These are phyloP conservation scores for Diplazon laetatorius DNA, from an alignment of 2,888 invertebrate genomes.

Conservation along the genomic window DNA sequence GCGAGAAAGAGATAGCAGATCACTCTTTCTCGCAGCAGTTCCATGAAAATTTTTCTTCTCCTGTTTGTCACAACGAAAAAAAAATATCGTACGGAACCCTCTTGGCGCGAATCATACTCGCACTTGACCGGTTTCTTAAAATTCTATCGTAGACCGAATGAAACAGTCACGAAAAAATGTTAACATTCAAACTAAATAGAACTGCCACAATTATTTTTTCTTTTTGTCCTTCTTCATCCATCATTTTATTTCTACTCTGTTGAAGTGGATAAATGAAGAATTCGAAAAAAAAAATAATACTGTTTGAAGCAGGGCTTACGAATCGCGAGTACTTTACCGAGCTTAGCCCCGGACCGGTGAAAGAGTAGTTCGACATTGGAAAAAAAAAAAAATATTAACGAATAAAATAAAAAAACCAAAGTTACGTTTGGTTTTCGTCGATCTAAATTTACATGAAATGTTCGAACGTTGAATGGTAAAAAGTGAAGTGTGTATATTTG, in stretches of 20 bases:
- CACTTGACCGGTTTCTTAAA: too few relatives aligned
- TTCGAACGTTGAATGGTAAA: conserved; percentile 38
- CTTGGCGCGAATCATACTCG: too few relatives aligned
- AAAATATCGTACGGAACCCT: too few relatives aligned
- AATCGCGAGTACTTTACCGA: not conserved
- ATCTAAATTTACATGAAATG: not conserved
- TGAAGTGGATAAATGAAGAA: too few relatives aligned
- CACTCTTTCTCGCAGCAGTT: too few relatives aligned
- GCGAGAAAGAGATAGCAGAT: too few relatives aligned
- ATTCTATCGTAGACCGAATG: too few relatives aligned
- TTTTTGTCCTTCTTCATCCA: not conserved
- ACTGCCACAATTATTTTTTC: too few relatives aligned
- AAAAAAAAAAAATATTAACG: conserved; percentile 3
- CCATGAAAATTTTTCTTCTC: too few relatives aligned
- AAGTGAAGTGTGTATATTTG: conserved; percentile 40
- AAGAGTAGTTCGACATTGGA: not conserved
- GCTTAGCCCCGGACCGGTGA: not conserved
- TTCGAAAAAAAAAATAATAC: not conserved
- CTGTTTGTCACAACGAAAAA: too few relatives aligned
- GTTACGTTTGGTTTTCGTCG: not conserved
- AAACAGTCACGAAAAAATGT: too few relatives aligned
- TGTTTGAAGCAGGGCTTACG: not conserved
- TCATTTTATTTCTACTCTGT: not conserved
- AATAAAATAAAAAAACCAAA: too few relatives aligned
- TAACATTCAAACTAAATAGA: not conserved